Percentiles rank a stretch among this genome's conserved stretches.
These are phyloP conservation scores for Lordiphosa mommai DNA, from an alignment of 1,140 invertebrate genomes.

Conservation along the genomic window DNA sequence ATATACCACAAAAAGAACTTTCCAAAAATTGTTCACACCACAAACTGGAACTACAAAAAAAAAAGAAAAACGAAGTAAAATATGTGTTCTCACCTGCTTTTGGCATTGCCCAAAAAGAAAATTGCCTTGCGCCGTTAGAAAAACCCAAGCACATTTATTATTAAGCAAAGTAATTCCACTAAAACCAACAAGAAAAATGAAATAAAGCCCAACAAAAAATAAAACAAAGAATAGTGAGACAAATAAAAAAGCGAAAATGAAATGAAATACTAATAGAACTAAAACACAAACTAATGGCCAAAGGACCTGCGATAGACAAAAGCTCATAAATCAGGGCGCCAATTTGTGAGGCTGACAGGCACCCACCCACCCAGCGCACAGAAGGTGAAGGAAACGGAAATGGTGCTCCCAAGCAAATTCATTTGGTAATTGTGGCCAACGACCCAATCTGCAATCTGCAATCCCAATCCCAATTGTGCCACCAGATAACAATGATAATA, in stretches of 20 bases:
- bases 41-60: too few species aligned
- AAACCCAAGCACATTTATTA: conserved; percentile 59
- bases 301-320: conserved; percentile 61
- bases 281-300: conserved; percentile 62
- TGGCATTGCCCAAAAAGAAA: neutral
- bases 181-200: conserved; percentile 49
- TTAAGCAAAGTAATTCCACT: conserved; percentile 71
- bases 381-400: neutral
- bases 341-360: conserved; percentile 65
- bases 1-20: too few species aligned
- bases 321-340: conserved; percentile 73
- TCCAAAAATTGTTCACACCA: too few species aligned
- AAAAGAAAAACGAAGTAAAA: too few species aligned
- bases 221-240: conserved; percentile 28
- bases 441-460: conserved; percentile 30
- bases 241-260: conserved; percentile 61
- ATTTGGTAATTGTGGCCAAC: conserved; percentile 76
- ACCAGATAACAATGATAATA: conserved; percentile 77
- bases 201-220: conserved; percentile 5
- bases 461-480: conserved; percentile 6
- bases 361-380: too few species aligned
- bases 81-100: conserved; percentile 6
- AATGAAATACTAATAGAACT: conserved; percentile 75
- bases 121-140: conserved; percentile 35
- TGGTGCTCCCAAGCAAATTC: conserved; percentile 53